phyloP scores from a whole-genome alignment of 2,888 invertebrate species.

The Plebejus argus region DNA sequence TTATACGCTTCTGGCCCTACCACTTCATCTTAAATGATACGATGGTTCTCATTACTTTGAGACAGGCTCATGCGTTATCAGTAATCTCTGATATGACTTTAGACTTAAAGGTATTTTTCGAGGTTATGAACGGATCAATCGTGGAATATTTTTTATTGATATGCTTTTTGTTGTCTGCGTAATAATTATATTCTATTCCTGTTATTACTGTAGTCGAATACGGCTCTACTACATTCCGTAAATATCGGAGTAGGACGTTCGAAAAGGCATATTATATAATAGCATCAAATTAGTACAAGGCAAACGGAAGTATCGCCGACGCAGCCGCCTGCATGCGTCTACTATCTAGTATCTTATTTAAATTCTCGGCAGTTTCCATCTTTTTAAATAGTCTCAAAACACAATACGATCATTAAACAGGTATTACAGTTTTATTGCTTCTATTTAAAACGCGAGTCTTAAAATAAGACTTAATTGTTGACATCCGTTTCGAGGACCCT shows the following conservation, averaged over 20 bases:
- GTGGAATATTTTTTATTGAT: no score
- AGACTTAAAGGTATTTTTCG: no score
- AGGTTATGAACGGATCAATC: no score
- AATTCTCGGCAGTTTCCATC: not conserved
- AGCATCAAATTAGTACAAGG: conserved; percentile 41
- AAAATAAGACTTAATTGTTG: conserved; percentile 21
- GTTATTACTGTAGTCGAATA: not conserved
- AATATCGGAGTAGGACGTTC: not conserved
- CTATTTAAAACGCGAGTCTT: conserved; percentile 16
- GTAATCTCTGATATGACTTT: no score
- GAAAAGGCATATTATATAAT: not conserved
- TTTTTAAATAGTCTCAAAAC: conserved; percentile 2
- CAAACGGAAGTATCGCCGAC: conserved; percentile 50
- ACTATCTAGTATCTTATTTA: conserved; percentile 30
- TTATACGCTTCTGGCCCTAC: no score
- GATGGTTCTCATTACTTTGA: no score
- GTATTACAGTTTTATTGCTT: conserved; percentile 6
- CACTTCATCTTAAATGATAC: no score
- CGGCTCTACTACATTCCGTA: not conserved
- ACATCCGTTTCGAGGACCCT: conserved; percentile 15
- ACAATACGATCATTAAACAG: conserved; percentile 1
- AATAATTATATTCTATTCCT: not conserved
- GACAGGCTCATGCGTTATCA: no score
- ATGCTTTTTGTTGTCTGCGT: not conserved
- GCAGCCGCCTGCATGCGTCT: conserved; percentile 46